Percentiles rank a stretch among this genome's conserved stretches.
phyloP scores from a whole-genome alignment of 1,140 invertebrate genomes.

The Trachymyrmex cornetzi region DNA sequence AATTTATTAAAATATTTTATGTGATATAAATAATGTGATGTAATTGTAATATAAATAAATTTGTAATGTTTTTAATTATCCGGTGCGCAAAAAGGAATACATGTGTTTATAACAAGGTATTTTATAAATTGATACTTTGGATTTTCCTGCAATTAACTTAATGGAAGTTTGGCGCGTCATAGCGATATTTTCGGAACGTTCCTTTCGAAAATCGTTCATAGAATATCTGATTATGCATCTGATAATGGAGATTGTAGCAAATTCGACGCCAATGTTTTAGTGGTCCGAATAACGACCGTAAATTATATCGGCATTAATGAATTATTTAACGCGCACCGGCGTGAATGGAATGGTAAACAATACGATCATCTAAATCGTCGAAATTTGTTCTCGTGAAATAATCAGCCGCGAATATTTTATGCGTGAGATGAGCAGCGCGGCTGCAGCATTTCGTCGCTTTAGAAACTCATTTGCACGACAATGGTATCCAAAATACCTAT shows the following conservation, averaged over 20 bases:
- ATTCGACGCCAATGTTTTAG: conserved; percentile 14
- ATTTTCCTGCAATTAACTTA: neutral
- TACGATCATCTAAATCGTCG: conserved; percentile 32
- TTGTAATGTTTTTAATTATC: neutral
- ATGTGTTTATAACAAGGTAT: neutral
- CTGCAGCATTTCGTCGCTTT: conserved; percentile 34
- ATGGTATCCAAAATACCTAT: conserved; percentile 19
- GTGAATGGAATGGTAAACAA: conserved; percentile 56
- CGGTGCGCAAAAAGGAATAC: neutral
- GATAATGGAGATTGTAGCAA: conserved; percentile 39
- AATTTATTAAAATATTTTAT: neutral
- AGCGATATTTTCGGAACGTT: neutral
- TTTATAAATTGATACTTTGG: neutral
- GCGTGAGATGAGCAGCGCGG: conserved; percentile 12
- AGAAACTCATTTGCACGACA: conserved; percentile 41
- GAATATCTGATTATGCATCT: conserved; percentile 23
- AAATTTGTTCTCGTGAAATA: conserved; percentile 51
- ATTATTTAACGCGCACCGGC: conserved; percentile 51
- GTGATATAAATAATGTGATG: neutral
- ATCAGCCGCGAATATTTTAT: conserved; percentile 55
- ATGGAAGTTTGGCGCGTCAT: neutral
- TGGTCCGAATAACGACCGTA: conserved; percentile 41
- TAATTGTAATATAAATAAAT: no score
- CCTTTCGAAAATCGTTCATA: conserved; percentile 9
- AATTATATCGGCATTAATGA: conserved; percentile 55